Conservation (phyloP, 2,888 invertebrate genomes). For the Amblyjoppa proteus region DNA sequence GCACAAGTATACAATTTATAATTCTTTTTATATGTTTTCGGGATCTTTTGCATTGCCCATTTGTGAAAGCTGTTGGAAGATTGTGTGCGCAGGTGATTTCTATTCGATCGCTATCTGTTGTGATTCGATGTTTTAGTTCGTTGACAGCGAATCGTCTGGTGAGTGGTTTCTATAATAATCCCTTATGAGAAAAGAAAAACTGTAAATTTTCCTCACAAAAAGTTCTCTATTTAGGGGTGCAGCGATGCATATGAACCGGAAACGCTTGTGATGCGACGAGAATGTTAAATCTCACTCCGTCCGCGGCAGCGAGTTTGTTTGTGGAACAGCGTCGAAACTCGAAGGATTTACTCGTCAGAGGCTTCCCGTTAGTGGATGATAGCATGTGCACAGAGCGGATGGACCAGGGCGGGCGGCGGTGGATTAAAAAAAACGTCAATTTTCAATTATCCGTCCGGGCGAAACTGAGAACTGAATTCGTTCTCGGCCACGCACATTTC, state of each 20-base stretch:
- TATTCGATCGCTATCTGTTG: too few relatives aligned
- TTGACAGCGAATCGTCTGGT: too few relatives aligned
- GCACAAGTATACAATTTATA: too few relatives aligned
- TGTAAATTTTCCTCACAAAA: neutral
- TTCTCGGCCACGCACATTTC: slow-evolving; percentile 37
- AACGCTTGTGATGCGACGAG: neutral
- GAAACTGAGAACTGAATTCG: slow-evolving; percentile 12
- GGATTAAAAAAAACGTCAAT: slow-evolving; percentile 77
- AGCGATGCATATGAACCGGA: neutral
- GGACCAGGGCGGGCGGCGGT: slow-evolving; percentile 32
- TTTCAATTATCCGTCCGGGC: slow-evolving; percentile 77
- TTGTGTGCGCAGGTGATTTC: too few relatives aligned
- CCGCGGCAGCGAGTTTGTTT: slow-evolving; percentile 31
- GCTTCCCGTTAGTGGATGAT: neutral
- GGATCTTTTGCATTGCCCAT: too few relatives aligned
- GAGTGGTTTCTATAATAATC: too few relatives aligned
- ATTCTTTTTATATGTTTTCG: too few relatives aligned
- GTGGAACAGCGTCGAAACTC: slow-evolving; percentile 45
- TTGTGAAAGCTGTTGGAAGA: too few relatives aligned
- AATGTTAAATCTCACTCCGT: slow-evolving; percentile 74
- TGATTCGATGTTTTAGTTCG: too few relatives aligned
- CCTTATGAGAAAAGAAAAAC: neutral
- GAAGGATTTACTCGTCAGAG: slow-evolving; percentile 74
- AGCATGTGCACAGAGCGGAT: slow-evolving; percentile 32
- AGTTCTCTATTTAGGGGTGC: neutral